A percentile compares a stretch with the other conserved stretches of the same genome.
phyloP scores from a whole-genome alignment of 2,113 vertebrate genomes.

The Platysternon megacephalum region DNA sequence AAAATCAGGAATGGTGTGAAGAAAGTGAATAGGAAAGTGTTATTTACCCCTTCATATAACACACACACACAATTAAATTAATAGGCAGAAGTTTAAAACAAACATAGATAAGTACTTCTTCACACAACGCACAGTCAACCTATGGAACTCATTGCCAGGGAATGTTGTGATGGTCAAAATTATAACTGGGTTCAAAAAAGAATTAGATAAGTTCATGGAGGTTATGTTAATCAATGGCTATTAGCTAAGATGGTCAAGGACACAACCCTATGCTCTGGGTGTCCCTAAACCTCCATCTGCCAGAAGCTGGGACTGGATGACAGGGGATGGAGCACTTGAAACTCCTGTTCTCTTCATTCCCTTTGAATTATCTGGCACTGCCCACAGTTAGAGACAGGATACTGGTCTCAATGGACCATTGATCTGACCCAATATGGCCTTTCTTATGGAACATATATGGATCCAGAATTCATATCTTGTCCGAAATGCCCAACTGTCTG shows the following conservation, averaged over 20 bases:
- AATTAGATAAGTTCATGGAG: neutral
- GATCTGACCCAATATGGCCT: neutral
- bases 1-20: neutral
- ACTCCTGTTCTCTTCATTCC: neutral
- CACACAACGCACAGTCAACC: neutral
- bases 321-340: neutral
- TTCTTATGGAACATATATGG: neutral
- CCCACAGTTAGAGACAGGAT: neutral
- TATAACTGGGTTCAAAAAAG: neutral
- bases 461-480: neutral
- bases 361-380: neutral
- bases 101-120: neutral
- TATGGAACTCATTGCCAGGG: neutral
- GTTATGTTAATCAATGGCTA: neutral
- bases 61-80: neutral
- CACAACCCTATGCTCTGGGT: neutral
- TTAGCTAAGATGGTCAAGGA: neutral
- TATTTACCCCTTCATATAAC: neutral
- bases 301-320: neutral
- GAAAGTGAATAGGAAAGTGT: neutral
- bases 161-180: neutral
- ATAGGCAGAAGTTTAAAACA: neutral
- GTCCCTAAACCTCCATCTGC: too few species aligned
- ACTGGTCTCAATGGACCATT: neutral
- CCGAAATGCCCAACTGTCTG: neutral